A percentile compares a stretch with the other conserved stretches of the same genome.
Evolutionary conservation across 2,888 invertebrate species (phyloP).

Genomic region (Heliconius ismenius): DNA sequence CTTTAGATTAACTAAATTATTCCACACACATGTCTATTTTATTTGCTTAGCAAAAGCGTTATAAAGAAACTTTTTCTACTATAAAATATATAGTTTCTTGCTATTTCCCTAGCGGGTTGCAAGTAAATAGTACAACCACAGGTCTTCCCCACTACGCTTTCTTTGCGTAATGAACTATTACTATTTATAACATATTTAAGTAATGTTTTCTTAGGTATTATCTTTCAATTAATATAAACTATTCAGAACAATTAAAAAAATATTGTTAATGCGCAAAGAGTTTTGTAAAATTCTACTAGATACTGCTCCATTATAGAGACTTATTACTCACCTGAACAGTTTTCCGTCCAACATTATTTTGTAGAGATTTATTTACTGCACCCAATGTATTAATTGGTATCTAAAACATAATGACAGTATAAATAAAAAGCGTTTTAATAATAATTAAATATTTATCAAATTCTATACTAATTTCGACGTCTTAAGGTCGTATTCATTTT

Average conservation of each 20-base stretch:
- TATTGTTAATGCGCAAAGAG: too few species aligned
- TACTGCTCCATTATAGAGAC: not conserved
- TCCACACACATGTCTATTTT: not conserved
- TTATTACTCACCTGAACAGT: constrained; percentile 58
- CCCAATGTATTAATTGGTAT: constrained; percentile 85
- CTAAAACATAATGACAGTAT: constrained; percentile 63
- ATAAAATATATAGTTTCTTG: constrained; percentile 7
- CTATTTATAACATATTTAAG: not conserved
- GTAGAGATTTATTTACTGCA: constrained; percentile 84
- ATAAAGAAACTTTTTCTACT: constrained; percentile 5
- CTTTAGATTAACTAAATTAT: too few species aligned
- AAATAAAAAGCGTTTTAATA: not conserved
- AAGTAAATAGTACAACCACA: constrained; percentile 1
- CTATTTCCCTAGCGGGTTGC: constrained; percentile 11
- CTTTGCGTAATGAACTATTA: constrained; percentile 3
- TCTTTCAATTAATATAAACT: not conserved
- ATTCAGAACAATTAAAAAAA: not conserved
- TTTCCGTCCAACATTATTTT: constrained; percentile 75
- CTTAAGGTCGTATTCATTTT: constrained; percentile 18
- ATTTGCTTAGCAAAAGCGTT: not conserved
- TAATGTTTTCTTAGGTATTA: too few species aligned
- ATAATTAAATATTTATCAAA: too few species aligned
- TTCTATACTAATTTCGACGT: constrained; percentile 18
- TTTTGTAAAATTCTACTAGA: not conserved
- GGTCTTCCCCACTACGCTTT: not conserved